A percentile compares a stretch with the other conserved stretches of the same genome.
Conservation (phyloP, 1,140 invertebrate genomes). For the fruit fly (Drosophila melanogaster) region Release_6_plus_ISO1_MT NC_004354.4:16577001-16577500, state of each 20-base stretch:
- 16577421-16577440: neutral
- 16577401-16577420: neutral
- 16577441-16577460: neutral
- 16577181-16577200: neutral
- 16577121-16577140: neutral
- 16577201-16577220: too few relatives aligned
- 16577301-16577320: too few relatives aligned
- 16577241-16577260: too few relatives aligned
- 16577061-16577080: constrained; percentile 41
- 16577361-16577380: neutral
- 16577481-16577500: neutral
- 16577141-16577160: neutral
- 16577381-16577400: too few relatives aligned
- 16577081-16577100: neutral
- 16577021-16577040: constrained; percentile 37
- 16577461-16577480: neutral
- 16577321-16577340: too few relatives aligned
- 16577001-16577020: constrained; percentile 22
- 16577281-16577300: too few relatives aligned
- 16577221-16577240: too few relatives aligned
- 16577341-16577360: neutral
- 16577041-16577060: constrained; percentile 43
- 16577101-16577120: constrained; percentile 16
- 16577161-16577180: neutral
- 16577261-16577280: too few relatives aligned